Base-by-base conservation (phyloP, 2,797 vertebrate species). In the Pseudopleuronectes americanus region DNA sequence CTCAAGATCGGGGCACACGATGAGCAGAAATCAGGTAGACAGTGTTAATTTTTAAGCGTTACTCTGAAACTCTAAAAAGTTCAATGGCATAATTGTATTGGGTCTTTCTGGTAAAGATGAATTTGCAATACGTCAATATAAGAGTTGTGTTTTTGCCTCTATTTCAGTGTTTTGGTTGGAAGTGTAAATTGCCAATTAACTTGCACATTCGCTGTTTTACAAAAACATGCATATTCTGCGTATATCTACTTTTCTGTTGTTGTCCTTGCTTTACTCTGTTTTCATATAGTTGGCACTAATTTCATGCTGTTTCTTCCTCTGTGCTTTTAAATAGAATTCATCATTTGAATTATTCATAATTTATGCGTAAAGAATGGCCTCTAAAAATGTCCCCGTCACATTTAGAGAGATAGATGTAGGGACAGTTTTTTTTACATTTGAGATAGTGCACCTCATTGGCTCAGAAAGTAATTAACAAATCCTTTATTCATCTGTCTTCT, bases 261-360 rank as follows among this genome's bases (percentile, higher is more conserved):
- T 5, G 14, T 36, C 8, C 5, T 26, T 8, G 0, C 28, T 23
- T n/a, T 38, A 4, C 22, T 28, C 55, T 23, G n/a, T 41, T 57
- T 36, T 48, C 6, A 6, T 24, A 24, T 45, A 31, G 38, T n/a
- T 6, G 31, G 0, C n/a, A 57, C 38, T 66, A 61, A 48, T 54
- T 49, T 24, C 13, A 43, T 38, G 19, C 16, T 19, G 10, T 21
- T 63, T 74, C 16, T 33, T 43, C 14, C 38, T 6, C 24, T 51
- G 4, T 43, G 36, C 51, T 45, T 77, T 76, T 52, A 62, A 71
- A 61, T 64, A 33, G 10, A 79, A 64, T 76, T 19, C 47, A 72
- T 31, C 8, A 49, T 64, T 76, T 49, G 12, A 53, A 64, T 70
- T 62, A 68, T 43, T 53, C n/a, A 28, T 67, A 57, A 70, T 80